Evolutionary conservation across 2,797 vertebrate genomes (phyloP).

Genomic region (Brotula barbata): DNA sequence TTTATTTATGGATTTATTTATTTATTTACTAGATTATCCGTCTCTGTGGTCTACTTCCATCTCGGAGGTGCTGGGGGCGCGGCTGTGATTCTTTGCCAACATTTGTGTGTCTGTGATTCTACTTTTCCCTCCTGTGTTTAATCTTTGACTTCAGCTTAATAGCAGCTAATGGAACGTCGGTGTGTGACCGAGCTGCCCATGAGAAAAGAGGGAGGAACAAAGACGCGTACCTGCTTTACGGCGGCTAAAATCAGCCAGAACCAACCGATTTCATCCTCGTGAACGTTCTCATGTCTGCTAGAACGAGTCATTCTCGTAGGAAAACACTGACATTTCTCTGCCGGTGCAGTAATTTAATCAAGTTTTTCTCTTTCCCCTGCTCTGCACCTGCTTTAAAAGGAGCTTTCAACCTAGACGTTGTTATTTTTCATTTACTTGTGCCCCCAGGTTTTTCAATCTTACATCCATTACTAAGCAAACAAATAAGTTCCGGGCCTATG

Average conservation of each 20-base stretch:
- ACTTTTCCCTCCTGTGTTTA: not conserved
- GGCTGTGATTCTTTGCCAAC: too few relatives aligned
- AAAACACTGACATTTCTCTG: conserved; percentile 73
- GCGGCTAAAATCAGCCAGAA: conserved; percentile 58
- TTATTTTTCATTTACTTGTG: conserved; percentile 85
- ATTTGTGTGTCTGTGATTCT: too few relatives aligned
- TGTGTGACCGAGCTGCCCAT: conserved; percentile 45
- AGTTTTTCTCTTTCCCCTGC: conserved; percentile 49
- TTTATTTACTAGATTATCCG: too few relatives aligned
- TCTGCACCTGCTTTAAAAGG: conserved; percentile 77
- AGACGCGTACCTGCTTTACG: conserved; percentile 39
- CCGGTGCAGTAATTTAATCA: conserved; percentile 68
- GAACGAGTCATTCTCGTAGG: conserved; percentile 67
- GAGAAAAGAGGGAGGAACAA: conserved; percentile 51
- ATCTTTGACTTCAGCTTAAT: conserved; percentile 1
- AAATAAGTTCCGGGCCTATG: conserved; percentile 79
- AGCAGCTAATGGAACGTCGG: conserved; percentile 21
- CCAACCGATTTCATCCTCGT: conserved; percentile 75
- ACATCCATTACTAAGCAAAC: conserved; percentile 82
- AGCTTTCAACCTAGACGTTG: conserved; percentile 71
- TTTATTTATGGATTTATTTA: too few relatives aligned
- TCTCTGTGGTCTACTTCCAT: too few relatives aligned
- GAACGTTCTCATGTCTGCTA: conserved; percentile 72
- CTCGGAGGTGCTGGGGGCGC: too few relatives aligned
- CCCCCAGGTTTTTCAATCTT: conserved; percentile 81